Evolutionary conservation across 2,888 invertebrate species (phyloP).

Genomic region (Oscheius sp.): DNA sequence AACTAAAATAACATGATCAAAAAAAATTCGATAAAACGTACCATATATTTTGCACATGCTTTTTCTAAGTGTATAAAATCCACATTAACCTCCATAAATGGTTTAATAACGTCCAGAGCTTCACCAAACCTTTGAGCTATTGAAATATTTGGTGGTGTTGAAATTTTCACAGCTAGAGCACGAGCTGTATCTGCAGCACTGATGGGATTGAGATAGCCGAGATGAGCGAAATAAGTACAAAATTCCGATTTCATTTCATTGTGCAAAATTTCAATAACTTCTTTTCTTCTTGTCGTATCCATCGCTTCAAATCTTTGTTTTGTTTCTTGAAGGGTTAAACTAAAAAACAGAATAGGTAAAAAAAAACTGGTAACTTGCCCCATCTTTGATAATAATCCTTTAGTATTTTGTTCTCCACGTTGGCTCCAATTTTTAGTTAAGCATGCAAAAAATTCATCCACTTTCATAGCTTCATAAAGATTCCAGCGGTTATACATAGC

Average conservation of each 20-base stretch:
- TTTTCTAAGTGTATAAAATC: conserved; percentile 32
- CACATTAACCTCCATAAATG: conserved; percentile 40
- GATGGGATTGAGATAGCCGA: conserved; percentile 59
- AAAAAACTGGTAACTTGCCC: conserved; percentile 33
- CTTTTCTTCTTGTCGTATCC: conserved; percentile 56
- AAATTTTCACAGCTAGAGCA: conserved; percentile 50
- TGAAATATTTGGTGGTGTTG: conserved; percentile 33
- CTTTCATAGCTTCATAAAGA: conserved; percentile 61
- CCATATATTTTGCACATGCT: conserved; percentile 39
- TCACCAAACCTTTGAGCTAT: conserved; percentile 33
- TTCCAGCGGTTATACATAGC: conserved; percentile 69
- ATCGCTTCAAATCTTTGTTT: conserved; percentile 61
- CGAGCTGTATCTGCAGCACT: conserved; percentile 67
- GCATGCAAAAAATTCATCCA: conserved; percentile 64
- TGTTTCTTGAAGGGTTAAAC: conserved; percentile 65
- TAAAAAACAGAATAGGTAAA: conserved; percentile 36
- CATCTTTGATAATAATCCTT: conserved; percentile 54
- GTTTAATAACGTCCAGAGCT: conserved; percentile 20
- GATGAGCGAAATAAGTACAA: conserved; percentile 64
- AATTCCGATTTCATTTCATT: conserved; percentile 60
- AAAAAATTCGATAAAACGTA: background rate
- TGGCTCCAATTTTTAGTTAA: conserved; percentile 68
- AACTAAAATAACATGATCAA: conserved; percentile 30
- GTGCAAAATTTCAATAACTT: conserved; percentile 60
- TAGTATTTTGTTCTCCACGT: conserved; percentile 60